phyloP scores from a whole-genome alignment of 1,140 invertebrate genomes.

The Euborellia annulipes region DNA sequence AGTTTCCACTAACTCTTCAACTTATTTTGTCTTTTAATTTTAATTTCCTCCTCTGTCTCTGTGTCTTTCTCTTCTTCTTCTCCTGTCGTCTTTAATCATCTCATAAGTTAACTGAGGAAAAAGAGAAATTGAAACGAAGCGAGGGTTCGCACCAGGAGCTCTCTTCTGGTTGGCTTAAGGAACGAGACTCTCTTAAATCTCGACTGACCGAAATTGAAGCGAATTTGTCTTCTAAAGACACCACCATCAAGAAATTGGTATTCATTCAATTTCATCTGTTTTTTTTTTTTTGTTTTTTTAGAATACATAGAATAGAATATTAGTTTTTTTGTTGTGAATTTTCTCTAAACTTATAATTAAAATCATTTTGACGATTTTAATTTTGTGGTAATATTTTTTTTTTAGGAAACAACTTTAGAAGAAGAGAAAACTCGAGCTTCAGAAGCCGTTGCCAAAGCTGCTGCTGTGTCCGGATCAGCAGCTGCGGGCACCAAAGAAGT shows the following conservation, averaged over 20 bases:
- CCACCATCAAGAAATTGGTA: conserved; percentile 41
- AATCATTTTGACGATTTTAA: too few species aligned
- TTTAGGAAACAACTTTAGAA: conserved; percentile 32
- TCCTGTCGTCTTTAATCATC: too few species aligned
- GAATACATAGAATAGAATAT: conserved; percentile 11
- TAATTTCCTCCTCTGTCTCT: too few species aligned
- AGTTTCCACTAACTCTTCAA: conserved; percentile 8
- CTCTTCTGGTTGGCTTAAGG: conserved; percentile 17
- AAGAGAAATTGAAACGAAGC: conserved; percentile 33
- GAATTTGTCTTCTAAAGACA: conserved; percentile 36
- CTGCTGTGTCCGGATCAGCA: conserved; percentile 25
- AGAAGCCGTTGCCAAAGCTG: conserved; percentile 25
- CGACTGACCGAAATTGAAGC: conserved; percentile 32
- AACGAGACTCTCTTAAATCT: conserved; percentile 22
- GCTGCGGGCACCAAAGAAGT: conserved; percentile 32
- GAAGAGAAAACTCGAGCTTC: conserved; percentile 35
- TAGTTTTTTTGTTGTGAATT: too few species aligned
- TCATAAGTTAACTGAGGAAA: conserved; percentile 37
- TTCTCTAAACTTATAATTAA: too few species aligned
- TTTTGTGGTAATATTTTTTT: conserved; percentile 8
- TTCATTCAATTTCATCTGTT: too few species aligned
- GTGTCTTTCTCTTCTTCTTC: too few species aligned
- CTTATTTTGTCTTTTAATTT: conserved; percentile 10
- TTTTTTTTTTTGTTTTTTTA: too few species aligned
- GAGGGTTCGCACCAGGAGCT: conserved; percentile 37